Percentiles rank a stretch among this genome's conserved stretches.
Conservation (phyloP, 2,113 vertebrate species). For the Thamnophis sirtalis region DNA sequence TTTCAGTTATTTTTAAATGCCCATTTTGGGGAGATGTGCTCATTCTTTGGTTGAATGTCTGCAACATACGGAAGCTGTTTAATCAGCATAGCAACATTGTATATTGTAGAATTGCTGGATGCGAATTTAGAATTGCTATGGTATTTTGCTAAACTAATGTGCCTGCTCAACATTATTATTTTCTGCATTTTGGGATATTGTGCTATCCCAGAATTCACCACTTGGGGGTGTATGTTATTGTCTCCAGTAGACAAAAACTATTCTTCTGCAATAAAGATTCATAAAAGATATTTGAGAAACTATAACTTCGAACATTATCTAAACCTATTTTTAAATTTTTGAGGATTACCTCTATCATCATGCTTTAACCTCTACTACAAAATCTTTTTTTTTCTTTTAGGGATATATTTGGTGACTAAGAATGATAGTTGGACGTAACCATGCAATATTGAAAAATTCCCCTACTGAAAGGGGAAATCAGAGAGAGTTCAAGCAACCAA, state of each 20-base stretch:
- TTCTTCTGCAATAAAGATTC: not conserved
- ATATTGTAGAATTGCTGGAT: not conserved
- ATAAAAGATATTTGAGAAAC: not conserved
- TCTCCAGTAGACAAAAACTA: not conserved
- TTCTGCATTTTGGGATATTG: not conserved
- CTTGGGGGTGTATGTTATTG: slow-evolving; percentile 34
- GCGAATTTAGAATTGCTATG: not conserved
- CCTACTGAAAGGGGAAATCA: not conserved
- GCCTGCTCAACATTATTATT: not conserved
- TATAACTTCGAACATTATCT: not conserved
- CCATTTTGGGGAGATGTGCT: not conserved
- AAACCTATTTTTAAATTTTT: not conserved
- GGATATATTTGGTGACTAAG: not conserved
- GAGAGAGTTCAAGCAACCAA: not conserved
- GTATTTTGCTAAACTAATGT: not conserved
- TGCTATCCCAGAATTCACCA: slow-evolving; percentile 21
- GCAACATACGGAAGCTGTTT: not conserved
- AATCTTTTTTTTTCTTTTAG: not conserved
- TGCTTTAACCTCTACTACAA: not conserved
- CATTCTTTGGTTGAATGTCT: not conserved
- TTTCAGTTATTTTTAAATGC: not conserved
- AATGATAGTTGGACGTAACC: not conserved
- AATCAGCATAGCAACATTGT: not conserved
- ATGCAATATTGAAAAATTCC: not conserved
- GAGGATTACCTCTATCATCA: not conserved